Conservation (phyloP, 2,888 invertebrate species). For the Laspeyria flexula region DNA sequence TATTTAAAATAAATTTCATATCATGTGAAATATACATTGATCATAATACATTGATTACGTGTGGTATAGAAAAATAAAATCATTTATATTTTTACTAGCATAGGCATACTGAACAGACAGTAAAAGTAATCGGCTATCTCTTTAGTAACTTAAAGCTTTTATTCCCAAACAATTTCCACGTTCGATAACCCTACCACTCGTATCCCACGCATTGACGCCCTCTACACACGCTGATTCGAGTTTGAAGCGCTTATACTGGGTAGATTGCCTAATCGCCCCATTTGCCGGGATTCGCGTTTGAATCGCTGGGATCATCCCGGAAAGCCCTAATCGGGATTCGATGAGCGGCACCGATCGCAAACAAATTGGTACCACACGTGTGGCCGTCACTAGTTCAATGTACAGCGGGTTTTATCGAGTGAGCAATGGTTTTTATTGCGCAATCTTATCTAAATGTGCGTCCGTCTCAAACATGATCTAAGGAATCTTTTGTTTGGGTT, state of each 20-base stretch:
- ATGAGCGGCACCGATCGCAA: conserved; percentile 64
- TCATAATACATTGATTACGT: too few species aligned
- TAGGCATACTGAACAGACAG: neutral
- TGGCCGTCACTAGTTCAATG: conserved; percentile 37
- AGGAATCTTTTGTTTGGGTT: conserved; percentile 1
- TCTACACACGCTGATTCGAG: conserved; percentile 50
- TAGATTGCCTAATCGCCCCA: conserved; percentile 73
- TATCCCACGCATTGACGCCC: conserved; percentile 25
- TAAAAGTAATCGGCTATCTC: neutral
- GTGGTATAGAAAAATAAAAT: too few species aligned
- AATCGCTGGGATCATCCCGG: conserved; percentile 62
- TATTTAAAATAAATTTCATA: too few species aligned
- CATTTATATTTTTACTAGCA: too few species aligned
- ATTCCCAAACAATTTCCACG: conserved; percentile 12
- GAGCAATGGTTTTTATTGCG: conserved; percentile 38
- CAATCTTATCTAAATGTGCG: conserved; percentile 30
- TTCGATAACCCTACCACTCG: conserved; percentile 16
- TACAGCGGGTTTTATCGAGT: conserved; percentile 40
- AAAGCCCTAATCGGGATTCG: conserved; percentile 69
- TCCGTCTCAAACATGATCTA: conserved; percentile 6
- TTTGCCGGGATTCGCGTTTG: conserved; percentile 64
- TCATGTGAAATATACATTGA: too few species aligned
- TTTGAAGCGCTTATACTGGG: conserved; percentile 62
- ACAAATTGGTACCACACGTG: conserved; percentile 64
- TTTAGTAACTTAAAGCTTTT: neutral